Evolutionary conservation across 2,113 vertebrate genomes (phyloP), one percentile per base, ranked within the genome.

Genomic region (Eptesicus fuscus): DNA sequence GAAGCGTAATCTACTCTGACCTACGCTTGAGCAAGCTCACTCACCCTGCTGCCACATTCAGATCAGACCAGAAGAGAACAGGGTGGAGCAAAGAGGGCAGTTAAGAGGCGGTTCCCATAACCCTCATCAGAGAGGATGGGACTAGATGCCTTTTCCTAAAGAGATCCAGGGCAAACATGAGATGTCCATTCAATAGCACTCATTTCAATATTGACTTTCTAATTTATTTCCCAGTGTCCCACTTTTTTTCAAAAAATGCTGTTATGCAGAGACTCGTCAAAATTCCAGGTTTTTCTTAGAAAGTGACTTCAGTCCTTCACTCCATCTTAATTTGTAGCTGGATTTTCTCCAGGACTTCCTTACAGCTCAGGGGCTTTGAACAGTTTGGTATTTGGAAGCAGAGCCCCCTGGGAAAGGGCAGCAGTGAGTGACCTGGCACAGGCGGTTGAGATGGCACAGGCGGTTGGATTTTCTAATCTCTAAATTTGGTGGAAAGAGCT

Each of bases 251-350:
- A 37, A 88, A 70, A 83, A 90, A 73, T 11, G 65, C 47, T 73
- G 59, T 20, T 9, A 51, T 71, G 35, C 22, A 78, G 40, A 91
- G 32, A 83, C 4, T 17, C 25, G 4, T 79, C 63, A 80, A 78
- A 37, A 95, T 47, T 71, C 56, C 12, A 83, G 37, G 14, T 20
- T 89, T 76, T 83, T 74, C 59, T 83, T 65, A 49, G 78, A 53
- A 94, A 84, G 83, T 51, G 22, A 63, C 70, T 94, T 84, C 20
- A 93, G 69, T 35, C 70, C 78, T 91, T 90, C 25, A 56, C 8
- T 63, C 65, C n/a, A 47, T 47, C 63, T 86, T 56, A n/a, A 35
- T 87, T 63, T 63, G 53, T 2, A 83, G 74, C n/a, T 90, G n/a
- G 25, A 53, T 79, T 92, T 95, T 71, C 49, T 79, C 63, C 40